Percentiles rank a stretch among this genome's conserved stretches.
Evolutionary conservation across 1,140 invertebrate species (phyloP).

Genomic region (Belonocnema kinseyi): DNA sequence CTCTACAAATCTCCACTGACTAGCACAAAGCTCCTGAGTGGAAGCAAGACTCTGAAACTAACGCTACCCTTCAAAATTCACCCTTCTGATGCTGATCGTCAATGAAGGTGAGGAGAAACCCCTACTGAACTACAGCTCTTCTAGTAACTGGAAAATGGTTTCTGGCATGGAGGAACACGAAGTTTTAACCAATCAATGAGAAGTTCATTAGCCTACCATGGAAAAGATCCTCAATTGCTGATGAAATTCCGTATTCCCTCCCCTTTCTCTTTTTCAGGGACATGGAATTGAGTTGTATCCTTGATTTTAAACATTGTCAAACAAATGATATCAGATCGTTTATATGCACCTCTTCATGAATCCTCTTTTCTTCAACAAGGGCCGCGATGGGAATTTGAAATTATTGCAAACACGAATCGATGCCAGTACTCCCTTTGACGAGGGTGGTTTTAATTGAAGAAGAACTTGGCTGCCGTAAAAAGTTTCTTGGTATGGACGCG

Average conservation of each 20-base stretch:
- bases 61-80: conserved; percentile 59
- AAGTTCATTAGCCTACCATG: conserved; percentile 71
- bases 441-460: conserved; percentile 26
- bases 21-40: conserved; percentile 44
- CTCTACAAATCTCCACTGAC: conserved; percentile 64
- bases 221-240: not conserved
- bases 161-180: conserved; percentile 68
- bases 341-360: not conserved
- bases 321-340: not conserved
- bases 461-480: conserved; percentile 27
- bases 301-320: not conserved
- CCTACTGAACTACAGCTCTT: conserved; percentile 5
- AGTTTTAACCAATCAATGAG: conserved; percentile 75
- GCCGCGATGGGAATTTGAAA: conserved; percentile 15
- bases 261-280: not conserved
- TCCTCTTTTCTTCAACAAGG: not conserved
- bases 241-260: not conserved
- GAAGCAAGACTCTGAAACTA: conserved; percentile 47
- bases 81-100: conserved; percentile 67
- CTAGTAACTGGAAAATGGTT: conserved; percentile 37
- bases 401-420: conserved; percentile 24
- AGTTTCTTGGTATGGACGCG: not conserved
- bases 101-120: conserved; percentile 54
- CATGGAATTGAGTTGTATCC: no score
- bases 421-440: conserved; percentile 14